Evolutionary conservation across 2,113 vertebrate genomes (phyloP), one percentile per base, ranked within the genome.

Genomic region (Zonotrichia leucophrys): DNA sequence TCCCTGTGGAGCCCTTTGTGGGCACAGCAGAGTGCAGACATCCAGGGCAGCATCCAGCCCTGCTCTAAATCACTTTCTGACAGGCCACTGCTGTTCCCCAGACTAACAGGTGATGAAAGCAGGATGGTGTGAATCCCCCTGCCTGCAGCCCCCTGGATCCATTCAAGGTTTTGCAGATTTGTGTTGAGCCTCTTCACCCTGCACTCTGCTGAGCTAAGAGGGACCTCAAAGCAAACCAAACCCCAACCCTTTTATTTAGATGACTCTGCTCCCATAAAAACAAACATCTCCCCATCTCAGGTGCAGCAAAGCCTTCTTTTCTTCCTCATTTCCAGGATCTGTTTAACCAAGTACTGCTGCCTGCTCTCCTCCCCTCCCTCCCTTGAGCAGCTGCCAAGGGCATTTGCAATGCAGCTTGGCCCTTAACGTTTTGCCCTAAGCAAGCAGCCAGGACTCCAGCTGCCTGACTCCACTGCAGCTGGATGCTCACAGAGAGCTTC

Each of bases 381-480:
- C 56, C 39, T 0, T 81, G 76, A 89, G 80, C 66, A 58, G 56
- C 42, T 92, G 94, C 88, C 93, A 94, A 87, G 80, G 92, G 83
- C 83, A 87, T 93, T 96, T 96, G 86, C 52, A 27, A 53, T 92
- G 93, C 93, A 96, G 83, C 89, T 96, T 94, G 93, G 83, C 90
- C 92, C 88, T 90, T 81, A 72, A 86, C 1, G 9, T 49, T 95
- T 83, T 64, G 77, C 90, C 83, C 90, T 92, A 42, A 95, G 90
- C 68, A 27, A 75, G 94, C 88, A 94, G 92, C 95, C 96, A 92
- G 95, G 64, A 60, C 95, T 96, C 96, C 95, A 97, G 93, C 95
- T 93, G 92, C 89, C 88, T 60, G 27, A 90, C 83, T 84, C 88
- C 76, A 62, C 83, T 92, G 95, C 95, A 94, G 94, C 93, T 96